These are phyloP conservation scores for Pteria penguin DNA, from an alignment of 2,888 invertebrate genomes.

Conservation along the genomic window DNA sequence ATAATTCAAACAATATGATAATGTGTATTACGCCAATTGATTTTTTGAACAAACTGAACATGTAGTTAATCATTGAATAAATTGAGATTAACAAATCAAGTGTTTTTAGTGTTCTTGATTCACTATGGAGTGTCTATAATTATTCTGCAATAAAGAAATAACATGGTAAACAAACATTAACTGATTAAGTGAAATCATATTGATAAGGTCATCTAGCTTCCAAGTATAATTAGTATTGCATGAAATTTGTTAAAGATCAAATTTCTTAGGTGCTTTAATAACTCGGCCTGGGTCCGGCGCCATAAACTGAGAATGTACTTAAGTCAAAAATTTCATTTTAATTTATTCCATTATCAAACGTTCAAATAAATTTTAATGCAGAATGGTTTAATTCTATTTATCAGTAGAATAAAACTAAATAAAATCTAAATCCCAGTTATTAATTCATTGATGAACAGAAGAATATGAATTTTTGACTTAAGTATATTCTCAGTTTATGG, in stretches of 20 bases:
- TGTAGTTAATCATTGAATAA: not conserved
- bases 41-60: not conserved
- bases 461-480: too few relatives aligned
- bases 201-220: not conserved
- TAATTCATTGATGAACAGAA: too few relatives aligned
- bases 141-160: not conserved
- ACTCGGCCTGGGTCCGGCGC: constrained; percentile 5
- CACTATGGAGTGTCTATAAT: not conserved
- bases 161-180: not conserved
- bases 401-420: too few relatives aligned
- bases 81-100: not conserved
- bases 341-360: too few relatives aligned
- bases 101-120: not conserved
- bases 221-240: not conserved
- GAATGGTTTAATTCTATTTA: too few relatives aligned
- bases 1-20: too few relatives aligned
- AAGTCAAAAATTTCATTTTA: too few relatives aligned
- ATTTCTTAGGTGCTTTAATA: constrained; percentile 8
- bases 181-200: not conserved
- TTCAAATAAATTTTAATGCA: too few relatives aligned
- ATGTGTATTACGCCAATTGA: not conserved
- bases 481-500: not conserved
- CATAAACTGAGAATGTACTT: not conserved
- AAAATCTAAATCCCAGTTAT: too few relatives aligned
- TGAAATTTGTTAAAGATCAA: not conserved